Evolutionary conservation across 2,888 invertebrate species (phyloP).

Genomic region (Tachina grossa): DNA sequence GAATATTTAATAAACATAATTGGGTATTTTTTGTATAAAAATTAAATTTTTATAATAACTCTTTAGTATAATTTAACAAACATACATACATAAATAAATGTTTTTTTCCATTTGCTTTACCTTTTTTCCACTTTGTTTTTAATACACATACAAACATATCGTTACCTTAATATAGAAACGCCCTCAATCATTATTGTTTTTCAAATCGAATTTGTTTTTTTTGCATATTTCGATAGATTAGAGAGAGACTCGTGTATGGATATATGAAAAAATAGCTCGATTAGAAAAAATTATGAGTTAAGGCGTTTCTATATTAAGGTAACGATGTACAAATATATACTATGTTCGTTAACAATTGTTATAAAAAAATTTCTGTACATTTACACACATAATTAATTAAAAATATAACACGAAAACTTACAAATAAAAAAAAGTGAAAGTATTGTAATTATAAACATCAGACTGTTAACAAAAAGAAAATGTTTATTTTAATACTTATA

Average conservation of each 20-base stretch:
- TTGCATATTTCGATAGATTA: no score
- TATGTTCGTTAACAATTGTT: not conserved
- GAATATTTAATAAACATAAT: no score
- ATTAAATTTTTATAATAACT: not conserved
- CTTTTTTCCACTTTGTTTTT: not conserved
- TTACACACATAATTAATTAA: conserved; percentile 44
- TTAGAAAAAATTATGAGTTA: no score
- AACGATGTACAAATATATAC: no score
- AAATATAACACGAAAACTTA: conserved; percentile 46
- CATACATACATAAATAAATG: not conserved
- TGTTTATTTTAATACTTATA: conserved; percentile 24
- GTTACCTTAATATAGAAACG: no score
- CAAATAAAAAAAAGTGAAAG: conserved; percentile 62
- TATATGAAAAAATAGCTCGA: no score
- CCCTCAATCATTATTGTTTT: no score
- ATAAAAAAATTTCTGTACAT: conserved; percentile 8
- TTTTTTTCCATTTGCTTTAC: conserved; percentile 6
- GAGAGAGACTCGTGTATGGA: no score
- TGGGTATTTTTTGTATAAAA: not conserved
- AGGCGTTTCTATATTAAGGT: no score
- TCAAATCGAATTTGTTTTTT: no score
- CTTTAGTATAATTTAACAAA: conserved; percentile 2
- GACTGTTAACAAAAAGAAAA: conserved; percentile 14
- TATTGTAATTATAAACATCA: conserved; percentile 40
- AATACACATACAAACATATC: not conserved